Percentiles rank a stretch among this genome's conserved stretches.
Conservation (phyloP, 1,140 invertebrate genomes). For the Aporrectodea caliginosa region DNA sequence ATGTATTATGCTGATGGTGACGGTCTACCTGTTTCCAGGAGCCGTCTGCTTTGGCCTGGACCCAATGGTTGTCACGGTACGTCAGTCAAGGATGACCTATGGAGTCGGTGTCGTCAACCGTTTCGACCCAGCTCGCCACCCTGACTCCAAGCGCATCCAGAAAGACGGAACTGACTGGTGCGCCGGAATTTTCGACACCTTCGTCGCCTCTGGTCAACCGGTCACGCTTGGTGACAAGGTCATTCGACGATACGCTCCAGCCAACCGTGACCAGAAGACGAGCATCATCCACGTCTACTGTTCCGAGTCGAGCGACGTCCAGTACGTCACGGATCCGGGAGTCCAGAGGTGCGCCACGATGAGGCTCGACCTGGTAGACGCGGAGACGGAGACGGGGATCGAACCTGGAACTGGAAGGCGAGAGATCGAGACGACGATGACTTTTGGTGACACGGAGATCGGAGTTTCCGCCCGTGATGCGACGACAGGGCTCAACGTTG, state of each 20-base stretch:
- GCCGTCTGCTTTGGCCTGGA: constrained; percentile 63
- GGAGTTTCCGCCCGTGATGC: constrained; percentile 61
- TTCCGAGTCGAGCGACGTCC: constrained; percentile 52
- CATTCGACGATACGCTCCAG: constrained; percentile 61
- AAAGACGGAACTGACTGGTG: constrained; percentile 61
- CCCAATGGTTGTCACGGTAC: constrained; percentile 58
- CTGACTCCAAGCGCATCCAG: constrained; percentile 57
- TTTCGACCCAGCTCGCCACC: constrained; percentile 59
- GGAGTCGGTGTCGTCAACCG: constrained; percentile 63
- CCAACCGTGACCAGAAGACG: constrained; percentile 55
- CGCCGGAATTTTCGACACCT: constrained; percentile 62
- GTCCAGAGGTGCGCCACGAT: constrained; percentile 60
- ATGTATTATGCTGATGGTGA: too few relatives aligned
- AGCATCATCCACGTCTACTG: constrained; percentile 62
- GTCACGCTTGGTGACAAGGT: constrained; percentile 58
- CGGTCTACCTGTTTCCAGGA: constrained; percentile 50
- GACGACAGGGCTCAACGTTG: constrained; percentile 56
- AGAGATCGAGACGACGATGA: constrained; percentile 52
- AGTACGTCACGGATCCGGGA: constrained; percentile 61
- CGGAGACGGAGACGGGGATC: not conserved
- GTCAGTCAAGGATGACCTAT: constrained; percentile 61
- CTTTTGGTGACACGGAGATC: constrained; percentile 64
- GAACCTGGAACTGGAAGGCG: constrained; percentile 6
- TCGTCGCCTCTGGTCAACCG: constrained; percentile 59
- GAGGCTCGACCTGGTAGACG: constrained; percentile 54